Evolutionary conservation across 2,113 vertebrate species (phyloP).

Genomic region (Petroica traversi): DNA sequence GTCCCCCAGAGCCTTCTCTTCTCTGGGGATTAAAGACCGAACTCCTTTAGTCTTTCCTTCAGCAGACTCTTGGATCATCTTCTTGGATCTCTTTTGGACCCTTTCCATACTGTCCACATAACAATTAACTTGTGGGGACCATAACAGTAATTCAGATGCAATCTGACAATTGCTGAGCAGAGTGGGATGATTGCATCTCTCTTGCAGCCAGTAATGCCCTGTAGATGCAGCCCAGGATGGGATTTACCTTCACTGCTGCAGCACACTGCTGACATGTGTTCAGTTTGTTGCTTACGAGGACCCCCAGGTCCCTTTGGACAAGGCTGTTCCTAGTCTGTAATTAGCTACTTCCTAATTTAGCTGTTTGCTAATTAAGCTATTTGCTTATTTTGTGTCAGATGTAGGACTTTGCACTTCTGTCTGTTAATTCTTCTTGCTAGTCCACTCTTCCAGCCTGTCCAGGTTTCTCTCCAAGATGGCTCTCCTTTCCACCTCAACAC

Average conservation of each 20-base stretch:
- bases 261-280: not conserved
- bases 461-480: not conserved
- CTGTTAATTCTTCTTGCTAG: not conserved
- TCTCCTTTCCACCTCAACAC: not conserved
- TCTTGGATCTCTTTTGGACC: not conserved
- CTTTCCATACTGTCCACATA: not conserved
- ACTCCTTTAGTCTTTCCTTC: not conserved
- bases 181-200: not conserved
- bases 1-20: not conserved
- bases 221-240: not conserved
- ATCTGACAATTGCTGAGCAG: not conserved
- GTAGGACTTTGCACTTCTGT: not conserved
- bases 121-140: not conserved
- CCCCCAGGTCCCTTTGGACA: not conserved
- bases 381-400: not conserved
- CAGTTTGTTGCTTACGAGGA: not conserved
- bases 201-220: not conserved
- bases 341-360: not conserved
- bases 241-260: not conserved
- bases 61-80: not conserved
- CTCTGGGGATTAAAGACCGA: fast-evolving
- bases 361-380: not conserved
- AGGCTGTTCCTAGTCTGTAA: not conserved
- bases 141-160: not conserved
- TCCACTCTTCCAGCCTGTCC: not conserved